These are phyloP conservation scores for Zaprionus davidi DNA, from an alignment of 1,140 invertebrate species.

Conservation along the genomic window DNA sequence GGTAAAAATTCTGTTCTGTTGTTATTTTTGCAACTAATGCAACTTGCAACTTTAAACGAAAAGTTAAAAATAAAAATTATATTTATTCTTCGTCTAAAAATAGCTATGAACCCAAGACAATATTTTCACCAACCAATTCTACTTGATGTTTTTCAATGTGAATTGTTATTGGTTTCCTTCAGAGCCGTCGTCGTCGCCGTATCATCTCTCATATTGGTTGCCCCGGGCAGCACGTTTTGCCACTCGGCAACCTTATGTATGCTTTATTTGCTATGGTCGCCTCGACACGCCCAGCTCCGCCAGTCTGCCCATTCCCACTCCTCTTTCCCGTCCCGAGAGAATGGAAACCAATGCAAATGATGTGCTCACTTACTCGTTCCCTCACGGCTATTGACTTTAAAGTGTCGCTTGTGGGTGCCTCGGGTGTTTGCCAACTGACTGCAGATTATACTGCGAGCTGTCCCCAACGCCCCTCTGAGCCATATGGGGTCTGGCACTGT, in stretches of 20 bases:
- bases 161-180: constrained; percentile 66
- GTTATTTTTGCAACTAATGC: background rate
- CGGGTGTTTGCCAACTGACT: constrained; percentile 21
- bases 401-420: constrained; percentile 44
- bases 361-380: constrained; percentile 32
- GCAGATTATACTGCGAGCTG: constrained; percentile 16
- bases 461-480: background rate
- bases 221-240: constrained; percentile 53
- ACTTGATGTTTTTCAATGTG: constrained; percentile 54
- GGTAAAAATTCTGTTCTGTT: background rate
- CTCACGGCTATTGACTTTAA: constrained; percentile 52
- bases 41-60: background rate
- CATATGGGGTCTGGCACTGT: constrained; percentile 1
- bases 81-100: constrained; percentile 37
- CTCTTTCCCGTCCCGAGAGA: background rate
- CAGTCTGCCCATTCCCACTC: background rate
- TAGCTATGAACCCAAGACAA: constrained; percentile 40
- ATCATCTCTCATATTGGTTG: constrained; percentile 64
- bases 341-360: constrained; percentile 40
- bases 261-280: constrained; percentile 57
- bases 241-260: constrained; percentile 51
- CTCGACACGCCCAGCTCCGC: constrained; percentile 19
- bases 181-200: constrained; percentile 14
- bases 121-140: constrained; percentile 20
- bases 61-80: constrained; percentile 21